A percentile compares a stretch with the other conserved stretches of the same genome.
Evolutionary conservation across 2,888 invertebrate species (phyloP).

Genomic region (Syrista parreyssii): DNA sequence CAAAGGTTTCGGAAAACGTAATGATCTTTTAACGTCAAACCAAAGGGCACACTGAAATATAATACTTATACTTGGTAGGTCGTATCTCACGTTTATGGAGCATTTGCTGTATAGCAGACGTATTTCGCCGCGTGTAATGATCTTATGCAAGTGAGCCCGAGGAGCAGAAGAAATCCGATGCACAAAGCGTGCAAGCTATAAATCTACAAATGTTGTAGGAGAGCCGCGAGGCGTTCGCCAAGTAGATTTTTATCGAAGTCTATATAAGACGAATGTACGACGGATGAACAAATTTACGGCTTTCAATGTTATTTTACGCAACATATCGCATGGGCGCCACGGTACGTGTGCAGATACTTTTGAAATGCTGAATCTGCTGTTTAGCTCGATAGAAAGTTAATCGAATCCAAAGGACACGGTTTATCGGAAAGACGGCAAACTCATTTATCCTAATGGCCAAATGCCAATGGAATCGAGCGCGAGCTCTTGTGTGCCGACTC

Average conservation of each 20-base stretch:
- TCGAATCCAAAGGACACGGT: conserved; percentile 22
- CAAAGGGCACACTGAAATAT: not conserved
- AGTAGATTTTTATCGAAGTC: not conserved
- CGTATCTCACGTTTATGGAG: not conserved
- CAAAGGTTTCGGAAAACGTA: not conserved
- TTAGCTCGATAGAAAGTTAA: conserved; percentile 13
- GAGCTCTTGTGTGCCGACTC: conserved; percentile 1
- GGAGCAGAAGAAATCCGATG: not conserved
- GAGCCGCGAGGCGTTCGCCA: not conserved
- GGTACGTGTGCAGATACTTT: not conserved
- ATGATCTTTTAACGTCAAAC: not conserved
- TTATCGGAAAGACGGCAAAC: conserved; percentile 30
- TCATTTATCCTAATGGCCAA: conserved; percentile 37
- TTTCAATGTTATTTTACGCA: not conserved
- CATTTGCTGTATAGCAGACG: not conserved
- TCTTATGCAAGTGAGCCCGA: not conserved
- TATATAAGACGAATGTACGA: not conserved
- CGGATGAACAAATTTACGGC: not conserved
- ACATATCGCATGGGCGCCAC: not conserved
- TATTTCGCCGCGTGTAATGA: not conserved
- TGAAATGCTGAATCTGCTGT: not conserved
- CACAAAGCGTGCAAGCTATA: not conserved
- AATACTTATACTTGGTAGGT: not conserved
- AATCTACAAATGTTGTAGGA: not conserved
- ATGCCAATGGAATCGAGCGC: conserved; percentile 23